Base-by-base conservation (phyloP, 2,888 invertebrate genomes). In the Drosophila buzzatii region DNA sequence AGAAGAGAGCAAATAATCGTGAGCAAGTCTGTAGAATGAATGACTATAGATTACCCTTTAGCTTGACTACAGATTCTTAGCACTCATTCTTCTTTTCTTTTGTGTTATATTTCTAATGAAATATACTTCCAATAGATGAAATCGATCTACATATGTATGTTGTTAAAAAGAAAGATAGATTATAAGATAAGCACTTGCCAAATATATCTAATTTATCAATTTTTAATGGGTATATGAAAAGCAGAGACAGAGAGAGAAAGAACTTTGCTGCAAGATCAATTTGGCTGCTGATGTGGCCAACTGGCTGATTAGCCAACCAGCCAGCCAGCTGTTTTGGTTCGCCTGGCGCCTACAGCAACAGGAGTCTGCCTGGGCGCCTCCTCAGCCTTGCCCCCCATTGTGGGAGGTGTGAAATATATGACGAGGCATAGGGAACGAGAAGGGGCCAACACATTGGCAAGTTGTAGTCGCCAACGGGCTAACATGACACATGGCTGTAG, bases 381-480 rank as follows among this genome's bases (percentile, higher is more conserved):
- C 20, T 10, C 8, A 7, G 14, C 41, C 27, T 53, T 27, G 27
- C 41, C 42, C 41, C 47, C 67, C 69, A 64, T 85, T 81, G 88
- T 85, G 88, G 88, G 87, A 85, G 85, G 85, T 85, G 85, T 83
- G 85, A 85, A 85, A 76, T 73, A n/a, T 59, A 66, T 65, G 62
- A 37, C 52, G 18, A 55, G 49, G 49, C 18, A n/a, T 33, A 6
- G 27, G 35, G 55, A 55, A 41, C n/a, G 23, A 59, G 23, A 59
- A 55, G 45, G 56, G 56, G 44, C 52, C 70, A 73, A 55, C 70
- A 76, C 71, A 70, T 74, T 74, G 79, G 70, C 72, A 67, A 60
- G 74, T 35, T 66, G 55, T 55, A 52, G 65, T 66, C 51, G 85
- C 85, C 80, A 71, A 62, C 71, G 80, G 77, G 70, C 53, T 64